Evolutionary conservation across 2,888 invertebrate species (phyloP), one percentile per base, ranked within the genome.

Genomic region (Tenthredo livida): DNA sequence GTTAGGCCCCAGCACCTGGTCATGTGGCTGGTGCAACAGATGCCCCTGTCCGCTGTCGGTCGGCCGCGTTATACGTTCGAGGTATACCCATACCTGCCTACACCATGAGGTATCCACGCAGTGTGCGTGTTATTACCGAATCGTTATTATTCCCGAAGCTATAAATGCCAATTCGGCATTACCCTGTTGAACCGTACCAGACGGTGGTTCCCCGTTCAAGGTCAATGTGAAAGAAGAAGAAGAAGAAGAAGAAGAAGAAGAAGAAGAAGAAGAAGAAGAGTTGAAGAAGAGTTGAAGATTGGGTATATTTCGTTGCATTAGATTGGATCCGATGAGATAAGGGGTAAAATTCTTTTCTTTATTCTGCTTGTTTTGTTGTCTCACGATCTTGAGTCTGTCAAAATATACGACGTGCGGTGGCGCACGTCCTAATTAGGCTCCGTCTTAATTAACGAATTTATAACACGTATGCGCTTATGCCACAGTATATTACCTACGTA

Each of bases 1-100:
- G 85, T 85, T 84, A 86, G 87, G 86, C 88, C 88, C 88, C 88
- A 91, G 90, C 92, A 92, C 92, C 92, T 92, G 92, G 92, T 90
- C 89, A 89, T 89, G 86, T 89, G 88, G 85, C 86, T 89, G 90
- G 91, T 90, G 92, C 92, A 92, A 92, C 92, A 92, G 92, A 92
- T 92, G 92, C 92, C 90, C 85, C 86, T 83, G 83, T 83, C 83
- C 83, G 83, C 80, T 61, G 80, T 80, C 80, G 80, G 80, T 40
- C 80, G 61, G 80, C 40, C 61, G n/a, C n/a, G 77, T 50, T 80
- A 33, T 78, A 77, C 29, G 33, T 33, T 54, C 54, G 33, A 29
- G 50, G 29, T 33, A 50, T 54, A 77, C 15, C 80, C 29, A 80
- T 80, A 61, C 61, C 80, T 58, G 80, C 80, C 58, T 29, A 21